These are phyloP conservation scores for Chrysolina haemoptera DNA, from an alignment of 2,888 invertebrate genomes.

Conservation along the genomic window DNA sequence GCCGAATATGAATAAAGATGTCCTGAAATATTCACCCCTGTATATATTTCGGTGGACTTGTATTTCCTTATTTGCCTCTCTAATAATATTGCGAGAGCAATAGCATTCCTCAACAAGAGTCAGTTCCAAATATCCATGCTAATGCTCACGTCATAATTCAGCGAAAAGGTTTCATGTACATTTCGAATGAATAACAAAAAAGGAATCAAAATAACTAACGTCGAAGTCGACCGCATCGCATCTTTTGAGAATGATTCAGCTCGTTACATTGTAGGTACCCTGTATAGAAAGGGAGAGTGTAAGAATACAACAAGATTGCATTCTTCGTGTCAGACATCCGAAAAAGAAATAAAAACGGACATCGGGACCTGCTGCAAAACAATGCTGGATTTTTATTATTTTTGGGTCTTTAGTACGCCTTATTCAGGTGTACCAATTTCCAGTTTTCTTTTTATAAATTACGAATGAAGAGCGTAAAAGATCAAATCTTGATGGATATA, in stretches of 20 bases:
- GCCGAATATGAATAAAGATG: too few relatives aligned
- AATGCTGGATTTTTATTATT: constrained; percentile 49
- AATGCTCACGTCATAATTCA: constrained; percentile 11
- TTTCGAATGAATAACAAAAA: background rate
- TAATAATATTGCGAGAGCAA: background rate
- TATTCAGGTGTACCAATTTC: constrained; percentile 20
- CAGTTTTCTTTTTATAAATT: constrained; percentile 14
- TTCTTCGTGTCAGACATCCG: constrained; percentile 59
- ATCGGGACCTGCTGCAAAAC: constrained; percentile 57
- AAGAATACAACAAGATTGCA: constrained; percentile 61
- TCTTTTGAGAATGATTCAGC: constrained; percentile 22
- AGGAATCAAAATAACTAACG: constrained; percentile 6
- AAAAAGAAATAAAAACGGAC: constrained; percentile 55
- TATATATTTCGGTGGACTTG: background rate
- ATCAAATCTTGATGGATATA: constrained; percentile 13
- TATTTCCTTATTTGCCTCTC: background rate
- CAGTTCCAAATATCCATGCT: constrained; percentile 4
- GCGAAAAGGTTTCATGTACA: background rate
- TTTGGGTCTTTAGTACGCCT: constrained; percentile 23
- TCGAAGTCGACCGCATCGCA: background rate
- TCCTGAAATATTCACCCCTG: too few relatives aligned
- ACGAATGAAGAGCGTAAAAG: constrained; percentile 18
- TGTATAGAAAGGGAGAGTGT: constrained; percentile 49
- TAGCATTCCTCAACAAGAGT: background rate
- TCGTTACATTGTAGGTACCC: constrained; percentile 28